These are phyloP conservation scores for Axis porcinus DNA, from an alignment of 2,113 vertebrate genomes.

Conservation along the genomic window DNA sequence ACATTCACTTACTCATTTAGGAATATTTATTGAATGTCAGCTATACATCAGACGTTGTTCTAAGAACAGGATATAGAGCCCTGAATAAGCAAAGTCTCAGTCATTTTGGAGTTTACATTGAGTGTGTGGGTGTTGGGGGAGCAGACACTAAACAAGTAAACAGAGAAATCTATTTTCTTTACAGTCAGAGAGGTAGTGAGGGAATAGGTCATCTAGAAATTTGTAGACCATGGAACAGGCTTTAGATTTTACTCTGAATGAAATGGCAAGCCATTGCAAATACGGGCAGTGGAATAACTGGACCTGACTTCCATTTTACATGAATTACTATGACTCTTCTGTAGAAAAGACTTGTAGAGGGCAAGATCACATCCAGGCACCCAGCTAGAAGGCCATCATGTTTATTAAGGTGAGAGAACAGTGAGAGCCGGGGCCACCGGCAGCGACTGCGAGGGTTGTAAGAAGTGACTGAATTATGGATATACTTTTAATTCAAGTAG, in stretches of 20 bases:
- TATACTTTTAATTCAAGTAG: neutral
- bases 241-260: neutral
- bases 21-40: constrained; percentile 12
- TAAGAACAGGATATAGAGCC: neutral
- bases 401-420: neutral
- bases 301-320: neutral
- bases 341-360: neutral
- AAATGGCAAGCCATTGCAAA: neutral
- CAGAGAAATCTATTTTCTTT: neutral
- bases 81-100: neutral
- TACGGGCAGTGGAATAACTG: neutral
- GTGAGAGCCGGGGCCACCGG: neutral
- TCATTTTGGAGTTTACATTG: neutral
- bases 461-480: neutral
- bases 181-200: neutral
- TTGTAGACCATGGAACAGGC: neutral
- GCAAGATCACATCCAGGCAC: neutral
- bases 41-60: neutral
- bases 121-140: neutral
- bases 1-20: neutral
- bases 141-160: neutral
- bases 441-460: neutral
- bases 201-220: neutral
- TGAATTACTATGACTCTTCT: neutral
- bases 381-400: neutral